These are phyloP conservation scores for Sarcophaga bullata DNA, from an alignment of 1,140 invertebrate species.

Conservation along the genomic window DNA sequence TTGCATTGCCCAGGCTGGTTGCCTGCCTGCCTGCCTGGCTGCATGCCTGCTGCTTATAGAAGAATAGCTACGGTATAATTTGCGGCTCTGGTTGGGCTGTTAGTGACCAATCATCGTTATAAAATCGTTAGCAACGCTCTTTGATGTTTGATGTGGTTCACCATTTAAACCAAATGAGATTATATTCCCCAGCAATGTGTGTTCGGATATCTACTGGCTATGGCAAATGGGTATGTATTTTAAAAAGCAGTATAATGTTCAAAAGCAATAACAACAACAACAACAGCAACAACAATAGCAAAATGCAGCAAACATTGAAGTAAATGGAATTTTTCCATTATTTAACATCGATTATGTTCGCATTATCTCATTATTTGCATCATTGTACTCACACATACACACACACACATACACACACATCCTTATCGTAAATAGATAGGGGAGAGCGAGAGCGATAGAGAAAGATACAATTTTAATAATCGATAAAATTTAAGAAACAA, in stretches of 20 bases:
- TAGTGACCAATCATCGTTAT: constrained; percentile 26
- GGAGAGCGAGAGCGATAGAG: too few species aligned
- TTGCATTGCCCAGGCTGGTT: too few species aligned
- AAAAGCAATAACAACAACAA: too few species aligned
- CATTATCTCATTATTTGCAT: background rate
- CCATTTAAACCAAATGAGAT: constrained; percentile 45
- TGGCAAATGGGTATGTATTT: too few species aligned
- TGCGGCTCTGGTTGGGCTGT: background rate
- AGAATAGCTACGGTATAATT: background rate
- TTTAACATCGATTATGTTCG: constrained; percentile 17
- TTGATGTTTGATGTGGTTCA: constrained; percentile 46
- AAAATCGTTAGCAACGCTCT: constrained; percentile 20
- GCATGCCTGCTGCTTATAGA: background rate
- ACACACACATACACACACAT: too few species aligned
- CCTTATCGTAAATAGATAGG: too few species aligned
- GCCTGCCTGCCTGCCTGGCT: background rate
- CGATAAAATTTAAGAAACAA: too few species aligned
- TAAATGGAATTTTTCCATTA: background rate
- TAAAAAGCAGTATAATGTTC: too few species aligned
- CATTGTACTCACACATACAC: too few species aligned
- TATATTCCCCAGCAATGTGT: constrained; percentile 14
- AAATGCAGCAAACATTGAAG: background rate
- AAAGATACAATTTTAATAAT: too few species aligned
- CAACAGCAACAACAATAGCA: background rate
- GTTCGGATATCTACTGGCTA: background rate